Evolutionary conservation across 2,797 vertebrate genomes (phyloP).

Genomic region (Crenichthys baileyi): DNA sequence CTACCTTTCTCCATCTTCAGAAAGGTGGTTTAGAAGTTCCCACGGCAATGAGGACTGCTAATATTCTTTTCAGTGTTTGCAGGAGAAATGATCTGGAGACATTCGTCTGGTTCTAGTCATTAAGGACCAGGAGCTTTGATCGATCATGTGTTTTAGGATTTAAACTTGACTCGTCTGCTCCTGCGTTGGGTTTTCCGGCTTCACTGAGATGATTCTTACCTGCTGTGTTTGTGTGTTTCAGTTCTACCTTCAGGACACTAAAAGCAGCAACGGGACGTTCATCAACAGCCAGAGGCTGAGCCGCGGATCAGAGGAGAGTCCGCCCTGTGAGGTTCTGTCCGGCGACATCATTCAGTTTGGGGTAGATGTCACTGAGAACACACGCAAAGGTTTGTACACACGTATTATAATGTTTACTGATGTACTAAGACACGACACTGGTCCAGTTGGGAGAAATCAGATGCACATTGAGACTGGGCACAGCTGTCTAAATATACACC

Average conservation of each 20-base stretch:
- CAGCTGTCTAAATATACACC: neutral
- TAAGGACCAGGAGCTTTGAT: neutral
- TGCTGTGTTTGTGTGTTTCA: conserved; percentile 66
- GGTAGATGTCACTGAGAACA: conserved; percentile 98
- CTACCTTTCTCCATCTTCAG: neutral
- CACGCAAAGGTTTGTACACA: conserved; percentile 91
- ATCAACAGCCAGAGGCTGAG: conserved; percentile 99
- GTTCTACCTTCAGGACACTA: conserved; percentile 99
- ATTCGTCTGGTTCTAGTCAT: neutral
- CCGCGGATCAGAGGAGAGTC: conserved; percentile 98
- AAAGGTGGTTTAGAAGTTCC: neutral
- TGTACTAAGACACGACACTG: neutral
- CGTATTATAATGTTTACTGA: neutral
- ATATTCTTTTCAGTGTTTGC: neutral
- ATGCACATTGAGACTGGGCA: neutral
- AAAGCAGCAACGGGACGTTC: conserved; percentile 99
- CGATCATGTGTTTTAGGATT: neutral
- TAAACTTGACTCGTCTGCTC: too few relatives aligned
- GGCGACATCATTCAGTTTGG: conserved; percentile 99
- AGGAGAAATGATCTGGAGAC: neutral
- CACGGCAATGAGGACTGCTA: neutral
- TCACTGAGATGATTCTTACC: neutral
- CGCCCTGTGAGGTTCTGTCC: conserved; percentile 97
- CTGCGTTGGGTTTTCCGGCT: neutral
- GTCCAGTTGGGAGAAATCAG: neutral